Conservation (phyloP, 2,888 invertebrate species). For the Proisotoma minuta region DNA sequence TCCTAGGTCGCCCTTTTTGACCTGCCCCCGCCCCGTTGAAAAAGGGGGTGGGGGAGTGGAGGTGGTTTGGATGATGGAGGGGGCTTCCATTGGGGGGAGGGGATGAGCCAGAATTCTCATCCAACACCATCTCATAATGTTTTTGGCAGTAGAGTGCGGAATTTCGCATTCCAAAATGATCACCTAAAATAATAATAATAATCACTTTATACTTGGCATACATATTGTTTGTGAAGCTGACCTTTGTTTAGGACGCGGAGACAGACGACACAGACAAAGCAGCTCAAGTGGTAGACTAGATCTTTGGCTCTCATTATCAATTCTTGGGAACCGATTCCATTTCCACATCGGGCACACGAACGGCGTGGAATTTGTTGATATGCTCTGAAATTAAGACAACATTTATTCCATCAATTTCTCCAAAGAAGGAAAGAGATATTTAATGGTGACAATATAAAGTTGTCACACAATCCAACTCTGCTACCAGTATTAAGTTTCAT, state of each 20-base stretch:
- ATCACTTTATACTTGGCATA: background rate
- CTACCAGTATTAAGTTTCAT: too few relatives aligned
- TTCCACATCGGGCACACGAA: slow-evolving; percentile 72
- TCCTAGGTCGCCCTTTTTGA: slow-evolving; percentile 78
- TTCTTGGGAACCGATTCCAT: slow-evolving; percentile 79
- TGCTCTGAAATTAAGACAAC: slow-evolving; percentile 60
- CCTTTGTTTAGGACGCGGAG: slow-evolving; percentile 69
- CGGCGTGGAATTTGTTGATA: slow-evolving; percentile 69
- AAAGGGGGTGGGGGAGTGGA: slow-evolving; percentile 51
- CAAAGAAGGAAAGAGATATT: background rate
- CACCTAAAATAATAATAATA: slow-evolving; percentile 63
- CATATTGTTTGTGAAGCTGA: slow-evolving; percentile 15
- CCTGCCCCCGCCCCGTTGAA: slow-evolving; percentile 63
- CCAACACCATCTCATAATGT: slow-evolving; percentile 63
- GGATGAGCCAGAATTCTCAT: slow-evolving; percentile 42
- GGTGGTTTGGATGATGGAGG: slow-evolving; percentile 36
- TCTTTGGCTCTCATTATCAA: slow-evolving; percentile 86
- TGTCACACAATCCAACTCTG: too few relatives aligned
- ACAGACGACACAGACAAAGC: slow-evolving; percentile 84
- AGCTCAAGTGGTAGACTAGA: slow-evolving; percentile 79
- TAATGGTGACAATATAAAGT: too few relatives aligned
- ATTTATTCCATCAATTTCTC: background rate
- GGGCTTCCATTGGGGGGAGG: slow-evolving; percentile 39
- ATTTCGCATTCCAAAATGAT: slow-evolving; percentile 83
- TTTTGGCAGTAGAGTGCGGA: slow-evolving; percentile 66